Evolutionary conservation across 2,113 vertebrate species (phyloP), one percentile per base, ranked within the genome.

Genomic region (Chamaetylas fuelleborni): DNA sequence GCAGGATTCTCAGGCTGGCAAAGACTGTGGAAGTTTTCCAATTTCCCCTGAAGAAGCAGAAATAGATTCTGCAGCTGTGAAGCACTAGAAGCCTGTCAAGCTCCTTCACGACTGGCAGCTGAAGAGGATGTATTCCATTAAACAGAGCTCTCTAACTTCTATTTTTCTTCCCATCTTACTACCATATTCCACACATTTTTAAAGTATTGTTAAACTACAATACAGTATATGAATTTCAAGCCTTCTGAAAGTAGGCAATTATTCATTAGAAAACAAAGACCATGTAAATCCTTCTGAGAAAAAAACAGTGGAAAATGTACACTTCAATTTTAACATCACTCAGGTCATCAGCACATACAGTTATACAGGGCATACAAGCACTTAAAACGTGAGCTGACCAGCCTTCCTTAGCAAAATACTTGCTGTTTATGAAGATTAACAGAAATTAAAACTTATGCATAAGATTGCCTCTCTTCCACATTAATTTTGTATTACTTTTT

Each of bases 1-100:
- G 42, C 60, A 54, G 69, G 83, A 80, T 85, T 71, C 76, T 88
- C 64, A n/a, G 81, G 33, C 77, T 93, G 31, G 88, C 22, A 74
- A 31, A 54, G 20, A 81, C 17, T 22, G 51, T 96, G 94, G 71
- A 97, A 93, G 93, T 93, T 87, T 96, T 95, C 76, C 80, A 83
- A 51, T 93, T 92, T 93, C 62, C 73, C 86, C 64, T 43, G 66
- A 93, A 97, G 86, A 51, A 78, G 92, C 92, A 90, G 71, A 96
- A 96, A 96, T 81, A 86, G 81, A 72, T 80, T 96, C 62, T 70
- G 58, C 64, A 95, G 73, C 94, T 81, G 93, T 91, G 67, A 73
- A 96, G 84, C 38, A 70, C 71, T 96, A 94, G 85, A 94, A 54
- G 86, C 78, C 70, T 80, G 45, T 85, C 91, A 90, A 88, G 85